Percentiles rank a stretch among this genome's conserved stretches.
These are phyloP conservation scores for Apodemia hepburni DNA, from an alignment of 2,888 invertebrate genomes.

Conservation along the genomic window DNA sequence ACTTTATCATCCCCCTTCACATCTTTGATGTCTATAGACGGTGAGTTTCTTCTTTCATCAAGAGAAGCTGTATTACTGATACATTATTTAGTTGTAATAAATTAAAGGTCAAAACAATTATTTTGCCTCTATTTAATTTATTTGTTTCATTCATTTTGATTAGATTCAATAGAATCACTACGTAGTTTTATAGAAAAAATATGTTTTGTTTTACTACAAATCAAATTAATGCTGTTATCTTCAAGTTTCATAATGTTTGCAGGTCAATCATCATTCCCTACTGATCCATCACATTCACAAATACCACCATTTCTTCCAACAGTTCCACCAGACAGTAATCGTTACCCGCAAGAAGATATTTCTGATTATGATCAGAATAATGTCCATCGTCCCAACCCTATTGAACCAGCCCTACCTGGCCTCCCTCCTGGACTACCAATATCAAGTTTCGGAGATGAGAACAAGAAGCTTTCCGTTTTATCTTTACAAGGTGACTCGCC, in stretches of 20 bases:
- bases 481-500: conserved; percentile 88
- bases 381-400: conserved; percentile 50
- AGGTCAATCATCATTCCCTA: conserved; percentile 46
- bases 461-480: conserved; percentile 74
- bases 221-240: not conserved
- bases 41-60: too few species aligned
- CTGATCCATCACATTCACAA: conserved; percentile 39
- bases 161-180: too few species aligned
- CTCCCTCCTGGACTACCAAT: conserved; percentile 51
- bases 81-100: too few species aligned
- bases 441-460: conserved; percentile 56
- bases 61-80: too few species aligned
- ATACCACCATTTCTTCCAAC: conserved; percentile 62
- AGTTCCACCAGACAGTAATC: conserved; percentile 57
- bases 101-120: too few species aligned
- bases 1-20: too few species aligned
- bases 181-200: too few species aligned
- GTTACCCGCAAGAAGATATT: conserved; percentile 57
- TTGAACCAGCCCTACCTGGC: conserved; percentile 39
- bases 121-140: too few species aligned
- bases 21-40: too few species aligned
- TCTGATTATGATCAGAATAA: conserved; percentile 58
- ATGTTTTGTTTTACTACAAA: not conserved
- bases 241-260: conserved; percentile 33
- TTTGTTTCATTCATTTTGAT: too few species aligned